A percentile compares a stretch with the other conserved stretches of the same genome.
These are phyloP conservation scores for Trichacis sp. DNA, from an alignment of 2,888 invertebrate species.

Conservation along the genomic window DNA sequence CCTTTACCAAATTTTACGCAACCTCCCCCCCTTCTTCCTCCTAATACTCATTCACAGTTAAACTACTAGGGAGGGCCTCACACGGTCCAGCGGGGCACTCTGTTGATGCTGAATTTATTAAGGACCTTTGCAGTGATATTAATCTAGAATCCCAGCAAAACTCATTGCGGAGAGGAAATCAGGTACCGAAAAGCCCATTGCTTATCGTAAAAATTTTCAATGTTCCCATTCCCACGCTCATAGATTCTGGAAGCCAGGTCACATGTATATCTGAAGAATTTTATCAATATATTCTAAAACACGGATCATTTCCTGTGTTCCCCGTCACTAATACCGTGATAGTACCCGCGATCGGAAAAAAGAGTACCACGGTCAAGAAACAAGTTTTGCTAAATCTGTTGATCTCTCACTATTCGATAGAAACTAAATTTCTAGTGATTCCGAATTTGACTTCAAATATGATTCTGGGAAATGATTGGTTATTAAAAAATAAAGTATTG, in stretches of 20 bases:
- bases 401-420: background rate
- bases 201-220: background rate
- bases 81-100: background rate
- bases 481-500: conserved; percentile 17
- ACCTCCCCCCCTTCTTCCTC: background rate
- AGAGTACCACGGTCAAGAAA: conserved; percentile 6
- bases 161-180: background rate
- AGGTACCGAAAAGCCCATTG: background rate
- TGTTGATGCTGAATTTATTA: background rate
- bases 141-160: too few relatives aligned
- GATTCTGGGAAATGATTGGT: conserved; percentile 40
- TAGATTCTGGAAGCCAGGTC: conserved; percentile 31
- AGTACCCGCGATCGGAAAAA: conserved; percentile 19
- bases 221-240: conserved; percentile 7
- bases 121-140: background rate
- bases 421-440: conserved; percentile 14
- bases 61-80: background rate
- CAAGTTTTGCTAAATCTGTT: conserved; percentile 11
- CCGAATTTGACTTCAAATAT: conserved; percentile 23
- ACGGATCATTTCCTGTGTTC: conserved; percentile 15
- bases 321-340: conserved; percentile 28
- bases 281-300: background rate
- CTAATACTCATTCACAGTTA: background rate
- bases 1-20: background rate
- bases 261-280: conserved; percentile 20